Base-by-base conservation (phyloP, 2,113 vertebrate genomes). In the Daphoenositta chrysoptera region DNA sequence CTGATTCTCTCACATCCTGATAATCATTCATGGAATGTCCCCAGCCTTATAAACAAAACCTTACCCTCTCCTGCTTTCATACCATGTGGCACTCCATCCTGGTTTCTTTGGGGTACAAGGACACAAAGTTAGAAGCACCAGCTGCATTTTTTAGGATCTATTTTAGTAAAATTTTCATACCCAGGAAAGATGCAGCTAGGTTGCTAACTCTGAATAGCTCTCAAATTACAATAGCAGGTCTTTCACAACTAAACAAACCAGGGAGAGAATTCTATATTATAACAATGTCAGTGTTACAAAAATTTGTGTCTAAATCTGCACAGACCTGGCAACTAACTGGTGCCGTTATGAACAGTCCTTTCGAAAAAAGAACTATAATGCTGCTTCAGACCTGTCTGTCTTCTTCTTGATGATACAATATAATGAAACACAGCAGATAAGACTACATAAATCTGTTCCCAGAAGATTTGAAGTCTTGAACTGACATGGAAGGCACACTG, bases 11-110 rank as follows among this genome's bases (percentile, higher is more conserved):
- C 69, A 66, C 17, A 69, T 65, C 31, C 26, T 65, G 8, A 24
- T 42, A 88, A 53, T 39, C 6, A 5, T 19, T 76, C 19, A 42
- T 31, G 13, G 31, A 79, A 48, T 0, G 0, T 30, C 40, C 10
- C 11, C 14, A 4, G 0, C n/a, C 19, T 64, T 84, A 66, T 53
- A 79, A 53, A 11, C 68, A 87, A 87, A 95, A 51, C 9, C 9
- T 60, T 33, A 15, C 13, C 14, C 26, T 69, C 26, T 85, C 40
- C 48, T 65, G 17, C 16, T 53, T 78, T 72, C 40, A 17, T 40
- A 18, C 27, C 39, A 40, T 6, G 6, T 48, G 53, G 33, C n/a
- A 82, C 10, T 47, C 35, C 27, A 39, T 26, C 33, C 28, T 72
- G 23, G 5, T 65, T 80, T 83, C 31, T 86, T 50, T 30, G 9